These are phyloP conservation scores for Stichopus horrens DNA, from an alignment of 53 echinoderm and acorn worm genomes.

Conservation along the genomic window DNA sequence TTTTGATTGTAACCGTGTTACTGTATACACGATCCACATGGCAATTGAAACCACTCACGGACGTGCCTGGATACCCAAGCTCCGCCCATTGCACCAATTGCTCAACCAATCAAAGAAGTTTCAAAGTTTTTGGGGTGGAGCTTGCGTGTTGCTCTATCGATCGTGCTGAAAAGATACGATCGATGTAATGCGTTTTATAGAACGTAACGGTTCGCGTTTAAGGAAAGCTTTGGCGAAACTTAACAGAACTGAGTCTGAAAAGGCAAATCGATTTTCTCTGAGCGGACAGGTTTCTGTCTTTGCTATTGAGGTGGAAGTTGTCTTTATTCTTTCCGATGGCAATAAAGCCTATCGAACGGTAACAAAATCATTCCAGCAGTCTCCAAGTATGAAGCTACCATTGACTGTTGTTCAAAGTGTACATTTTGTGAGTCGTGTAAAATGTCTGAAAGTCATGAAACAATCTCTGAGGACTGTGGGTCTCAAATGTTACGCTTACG, in stretches of 20 bases:
- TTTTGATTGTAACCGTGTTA: too few species aligned
- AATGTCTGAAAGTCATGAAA: too few species aligned
- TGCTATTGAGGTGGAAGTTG: neutral
- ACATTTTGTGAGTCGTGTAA: too few species aligned
- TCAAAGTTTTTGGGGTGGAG: neutral
- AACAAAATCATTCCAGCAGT: neutral
- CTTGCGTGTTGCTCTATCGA: neutral
- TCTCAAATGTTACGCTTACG: too few species aligned
- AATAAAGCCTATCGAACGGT: neutral
- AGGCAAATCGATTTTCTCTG: neutral
- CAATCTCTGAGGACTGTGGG: too few species aligned
- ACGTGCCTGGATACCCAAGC: neutral
- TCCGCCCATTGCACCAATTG: neutral
- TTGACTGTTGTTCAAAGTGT: too few species aligned
- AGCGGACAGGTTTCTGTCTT: neutral
- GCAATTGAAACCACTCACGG: too few species aligned
- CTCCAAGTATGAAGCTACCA: too few species aligned
- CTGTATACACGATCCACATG: too few species aligned
- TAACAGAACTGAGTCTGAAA: neutral
- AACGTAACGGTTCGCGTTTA: conserved; percentile 33
- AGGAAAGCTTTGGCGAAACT: conserved; percentile 3
- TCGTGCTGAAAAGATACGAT: neutral
- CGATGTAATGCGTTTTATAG: neutral
- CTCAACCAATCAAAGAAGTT: conserved; percentile 37
- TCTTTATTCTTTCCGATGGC: neutral